phyloP scores from a whole-genome alignment of 2,113 vertebrate genomes.

The Chunga burmeisteri region DNA sequence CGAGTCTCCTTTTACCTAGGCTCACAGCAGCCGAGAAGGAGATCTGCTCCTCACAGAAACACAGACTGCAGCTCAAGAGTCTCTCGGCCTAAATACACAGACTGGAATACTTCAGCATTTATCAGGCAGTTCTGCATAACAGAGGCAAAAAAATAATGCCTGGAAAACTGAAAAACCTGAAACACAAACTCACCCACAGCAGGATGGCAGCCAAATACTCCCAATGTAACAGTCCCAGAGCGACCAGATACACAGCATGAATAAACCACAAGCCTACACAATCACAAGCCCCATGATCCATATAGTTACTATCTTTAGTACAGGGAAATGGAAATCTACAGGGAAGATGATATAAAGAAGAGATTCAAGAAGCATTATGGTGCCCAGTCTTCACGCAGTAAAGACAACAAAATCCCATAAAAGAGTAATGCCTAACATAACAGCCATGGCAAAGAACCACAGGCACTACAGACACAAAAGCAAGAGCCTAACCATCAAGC shows the following conservation, averaged over 20 bases:
- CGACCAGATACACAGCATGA: background rate
- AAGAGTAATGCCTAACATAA: background rate
- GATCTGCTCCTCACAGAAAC: background rate
- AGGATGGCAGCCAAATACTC: background rate
- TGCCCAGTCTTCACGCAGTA: background rate
- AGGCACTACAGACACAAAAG: background rate
- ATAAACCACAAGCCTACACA: background rate
- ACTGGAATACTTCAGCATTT: background rate
- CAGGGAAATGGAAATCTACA: background rate
- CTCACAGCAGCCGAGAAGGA: background rate
- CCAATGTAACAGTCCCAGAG: background rate
- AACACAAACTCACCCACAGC: background rate
- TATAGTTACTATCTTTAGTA: background rate
- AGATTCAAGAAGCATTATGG: background rate
- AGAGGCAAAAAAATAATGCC: background rate
- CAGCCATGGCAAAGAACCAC: background rate
- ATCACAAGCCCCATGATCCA: background rate
- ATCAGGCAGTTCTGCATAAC: background rate
- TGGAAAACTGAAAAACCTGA: conserved; percentile 20
- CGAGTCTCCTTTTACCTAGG: background rate
- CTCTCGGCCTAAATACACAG: background rate
- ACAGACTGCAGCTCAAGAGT: background rate
- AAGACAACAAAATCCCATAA: background rate
- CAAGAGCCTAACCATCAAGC: background rate
- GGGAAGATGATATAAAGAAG: background rate